Evolutionary conservation across 2,113 vertebrate genomes (phyloP).

Genomic region (Tragelaphus imberbis): DNA sequence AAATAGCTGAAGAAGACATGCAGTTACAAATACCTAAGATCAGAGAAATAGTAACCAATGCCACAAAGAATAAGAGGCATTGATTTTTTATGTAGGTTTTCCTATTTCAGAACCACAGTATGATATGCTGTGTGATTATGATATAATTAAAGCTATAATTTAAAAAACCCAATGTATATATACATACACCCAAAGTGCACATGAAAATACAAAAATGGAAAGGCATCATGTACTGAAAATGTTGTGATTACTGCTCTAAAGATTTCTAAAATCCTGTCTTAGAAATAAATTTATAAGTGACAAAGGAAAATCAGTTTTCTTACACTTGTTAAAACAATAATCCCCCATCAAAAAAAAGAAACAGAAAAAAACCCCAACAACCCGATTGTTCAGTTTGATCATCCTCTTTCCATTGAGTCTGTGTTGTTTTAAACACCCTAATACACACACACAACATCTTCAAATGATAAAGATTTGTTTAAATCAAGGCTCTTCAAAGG

Average conservation of each 20-base stretch:
- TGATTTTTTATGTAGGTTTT: neutral
- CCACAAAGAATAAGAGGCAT: neutral
- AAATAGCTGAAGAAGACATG: conserved; percentile 29
- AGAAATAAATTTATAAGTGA: conserved; percentile 7
- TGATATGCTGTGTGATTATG: neutral
- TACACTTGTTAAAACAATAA: neutral
- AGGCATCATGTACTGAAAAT: neutral
- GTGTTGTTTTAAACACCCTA: neutral
- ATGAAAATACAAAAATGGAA: neutral
- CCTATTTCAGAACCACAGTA: neutral
- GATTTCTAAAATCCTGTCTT: neutral
- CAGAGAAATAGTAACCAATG: neutral
- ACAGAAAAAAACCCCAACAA: neutral
- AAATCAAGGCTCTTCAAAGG: conserved; percentile 34
- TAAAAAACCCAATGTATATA: neutral
- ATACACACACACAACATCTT: neutral
- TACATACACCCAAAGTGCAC: neutral
- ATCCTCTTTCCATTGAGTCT: neutral
- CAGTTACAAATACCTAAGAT: neutral
- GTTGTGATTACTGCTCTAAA: neutral
- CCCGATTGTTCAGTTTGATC: neutral
- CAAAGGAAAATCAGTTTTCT: neutral
- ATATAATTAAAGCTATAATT: neutral
- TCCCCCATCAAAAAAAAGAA: neutral
- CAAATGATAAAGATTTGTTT: conserved; percentile 9